Conservation (phyloP, 2,888 invertebrate genomes). For the Cataglyphis cursor region DNA sequence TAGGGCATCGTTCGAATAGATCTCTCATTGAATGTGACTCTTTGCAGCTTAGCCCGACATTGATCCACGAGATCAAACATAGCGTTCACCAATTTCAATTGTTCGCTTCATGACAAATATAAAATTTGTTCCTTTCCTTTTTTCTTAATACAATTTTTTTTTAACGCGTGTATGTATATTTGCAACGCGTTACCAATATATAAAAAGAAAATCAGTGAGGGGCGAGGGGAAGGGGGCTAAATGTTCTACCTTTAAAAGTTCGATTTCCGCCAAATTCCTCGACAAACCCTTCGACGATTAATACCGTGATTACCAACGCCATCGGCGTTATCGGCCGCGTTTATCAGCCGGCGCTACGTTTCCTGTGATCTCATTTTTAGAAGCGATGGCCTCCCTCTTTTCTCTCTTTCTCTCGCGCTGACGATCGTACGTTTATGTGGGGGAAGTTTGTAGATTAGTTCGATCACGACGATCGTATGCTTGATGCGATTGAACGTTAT, state of each 20-base stretch:
- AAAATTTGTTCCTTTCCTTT: neutral
- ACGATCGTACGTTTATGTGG: constrained; percentile 41
- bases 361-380: constrained; percentile 61
- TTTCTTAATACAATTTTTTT: neutral
- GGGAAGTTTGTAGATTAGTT: constrained; percentile 61
- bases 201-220: neutral
- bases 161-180: neutral
- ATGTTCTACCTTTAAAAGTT: constrained; percentile 6
- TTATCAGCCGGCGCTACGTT: constrained; percentile 59
- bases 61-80: neutral
- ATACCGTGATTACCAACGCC: constrained; percentile 42
- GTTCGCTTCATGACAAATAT: neutral
- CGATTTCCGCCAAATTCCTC: constrained; percentile 42
- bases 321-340: constrained; percentile 60
- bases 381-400: constrained; percentile 24
- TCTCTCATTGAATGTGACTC: constrained; percentile 3
- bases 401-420: neutral
- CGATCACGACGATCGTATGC: constrained; percentile 63
- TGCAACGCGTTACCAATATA: neutral
- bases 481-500: constrained; percentile 63
- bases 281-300: constrained; percentile 43
- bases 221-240: neutral
- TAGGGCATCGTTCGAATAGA: constrained; percentile 25
- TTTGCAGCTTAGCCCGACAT: neutral
- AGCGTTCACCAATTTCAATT: neutral